A percentile compares a stretch with the other conserved stretches of the same genome.
Conservation (phyloP, 1,140 invertebrate species). For the Telenomus remus region DNA sequence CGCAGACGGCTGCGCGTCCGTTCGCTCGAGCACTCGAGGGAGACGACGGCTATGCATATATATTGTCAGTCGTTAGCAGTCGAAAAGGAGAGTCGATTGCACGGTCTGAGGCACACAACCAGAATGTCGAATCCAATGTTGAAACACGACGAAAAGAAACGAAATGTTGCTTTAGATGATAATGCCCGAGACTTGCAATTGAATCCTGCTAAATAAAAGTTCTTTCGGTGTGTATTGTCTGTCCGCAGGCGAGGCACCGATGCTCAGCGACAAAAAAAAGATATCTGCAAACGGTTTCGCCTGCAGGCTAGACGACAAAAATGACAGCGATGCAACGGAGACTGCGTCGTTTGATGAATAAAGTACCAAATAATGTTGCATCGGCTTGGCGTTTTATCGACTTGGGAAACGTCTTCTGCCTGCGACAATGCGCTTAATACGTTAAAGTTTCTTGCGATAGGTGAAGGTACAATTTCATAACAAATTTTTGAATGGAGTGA, state of each 20-base stretch:
- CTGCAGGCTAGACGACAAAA: neutral
- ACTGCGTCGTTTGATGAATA: constrained; percentile 32
- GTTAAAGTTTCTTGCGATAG: constrained; percentile 10
- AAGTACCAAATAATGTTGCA: constrained; percentile 42
- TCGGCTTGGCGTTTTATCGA: constrained; percentile 26
- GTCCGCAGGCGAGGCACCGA: constrained; percentile 15
- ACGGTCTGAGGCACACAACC: constrained; percentile 23
- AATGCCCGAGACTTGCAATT: constrained; percentile 60
- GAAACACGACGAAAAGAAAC: constrained; percentile 29
- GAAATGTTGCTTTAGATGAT: constrained; percentile 61
- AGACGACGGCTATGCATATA: constrained; percentile 38
- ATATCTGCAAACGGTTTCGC: neutral
- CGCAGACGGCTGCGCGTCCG: constrained; percentile 14
- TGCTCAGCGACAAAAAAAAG: neutral
- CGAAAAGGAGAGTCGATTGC: constrained; percentile 48
- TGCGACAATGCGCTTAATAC: constrained; percentile 29
- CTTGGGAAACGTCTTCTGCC: constrained; percentile 9
- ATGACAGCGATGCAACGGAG: constrained; percentile 1
- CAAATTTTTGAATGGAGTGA: no score
- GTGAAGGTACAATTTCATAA: neutral
- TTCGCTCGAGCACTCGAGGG: constrained; percentile 34
- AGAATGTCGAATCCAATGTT: constrained; percentile 21
- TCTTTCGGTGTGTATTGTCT: constrained; percentile 24
- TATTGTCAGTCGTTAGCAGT: constrained; percentile 53
- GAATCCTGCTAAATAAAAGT: constrained; percentile 61